Evolutionary conservation across 2,113 vertebrate species (phyloP), one percentile per base, ranked within the genome.

Genomic region (Bubo scandiacus): DNA sequence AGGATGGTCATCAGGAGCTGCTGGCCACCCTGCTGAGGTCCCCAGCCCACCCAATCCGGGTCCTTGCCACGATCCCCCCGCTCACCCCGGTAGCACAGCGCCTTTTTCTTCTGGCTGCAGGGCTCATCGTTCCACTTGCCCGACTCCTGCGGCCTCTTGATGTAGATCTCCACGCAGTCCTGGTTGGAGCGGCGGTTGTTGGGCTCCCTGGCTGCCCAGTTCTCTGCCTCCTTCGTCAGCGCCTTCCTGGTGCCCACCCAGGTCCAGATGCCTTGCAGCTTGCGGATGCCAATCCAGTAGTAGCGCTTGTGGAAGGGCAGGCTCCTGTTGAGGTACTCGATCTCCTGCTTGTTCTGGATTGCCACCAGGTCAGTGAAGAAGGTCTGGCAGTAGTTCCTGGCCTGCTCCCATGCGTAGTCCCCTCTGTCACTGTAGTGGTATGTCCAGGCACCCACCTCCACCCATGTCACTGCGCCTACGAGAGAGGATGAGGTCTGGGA

Each of bases 281-380:
- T 99, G 88, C 99, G 98, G 89, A 99, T 99, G 34, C 99, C 99
- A 0, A 99, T 99, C 99, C 99, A 99, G 92, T 99, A 99, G 91
- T 99, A 99, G 4, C 6, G 58, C 0, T 0, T 0, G 5, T 93
- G 86, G 45, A 9, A 58, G 23, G 99, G 99, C 29, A 99, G 78
- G 86, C 43, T 57, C 2, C 26, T 17, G 11, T 98, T 98, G 88
- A 99, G 99, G 91, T 99, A 89, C 29, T 51, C 32, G 0, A 99
- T 99, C 97, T 99, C 99, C 8, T 81, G 94, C 96, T 98, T 97
- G 95, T 99, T 99, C 97, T 99, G 99, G 95, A 99, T 99, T 4
- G 99, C 99, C 93, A 99, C 99, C 94, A 99, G 97, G 81, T 99
- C 99, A 0, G 99, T 99, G 96, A 98, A 99, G 68, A 58, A 6